Percentiles rank a stretch among this genome's conserved stretches.
Conservation (phyloP, 2,888 invertebrate genomes). For the Leptothorax acervorum region DNA sequence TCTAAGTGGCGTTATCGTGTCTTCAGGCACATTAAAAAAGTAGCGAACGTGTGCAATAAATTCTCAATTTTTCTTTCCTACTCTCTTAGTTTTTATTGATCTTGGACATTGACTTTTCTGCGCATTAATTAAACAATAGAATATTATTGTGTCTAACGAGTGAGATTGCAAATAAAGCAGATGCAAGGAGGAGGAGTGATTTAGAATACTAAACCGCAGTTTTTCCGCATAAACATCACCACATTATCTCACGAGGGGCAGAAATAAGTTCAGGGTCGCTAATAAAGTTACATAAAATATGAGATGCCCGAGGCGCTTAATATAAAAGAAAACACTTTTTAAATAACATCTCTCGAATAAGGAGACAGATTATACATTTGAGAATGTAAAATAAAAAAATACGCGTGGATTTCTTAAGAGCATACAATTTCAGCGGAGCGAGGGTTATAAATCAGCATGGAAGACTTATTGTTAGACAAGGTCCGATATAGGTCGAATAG, state of each 20-base stretch:
- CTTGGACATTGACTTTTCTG: background rate
- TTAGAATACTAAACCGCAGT: background rate
- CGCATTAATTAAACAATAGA: background rate
- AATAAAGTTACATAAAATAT: slow-evolving; percentile 9
- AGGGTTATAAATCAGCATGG: background rate
- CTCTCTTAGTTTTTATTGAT: background rate
- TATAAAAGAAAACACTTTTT: background rate
- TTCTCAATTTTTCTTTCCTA: background rate
- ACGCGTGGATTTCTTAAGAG: background rate
- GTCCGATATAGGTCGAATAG: background rate
- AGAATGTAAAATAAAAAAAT: background rate
- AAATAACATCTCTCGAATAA: background rate
- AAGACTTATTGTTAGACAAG: background rate
- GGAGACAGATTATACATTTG: background rate
- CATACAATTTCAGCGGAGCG: background rate
- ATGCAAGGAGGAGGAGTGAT: background rate
- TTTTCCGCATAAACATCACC: background rate
- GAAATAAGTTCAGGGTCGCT: slow-evolving; percentile 6
- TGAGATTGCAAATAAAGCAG: background rate
- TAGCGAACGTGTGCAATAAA: background rate
- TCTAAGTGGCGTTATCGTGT: background rate
- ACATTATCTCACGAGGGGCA: background rate
- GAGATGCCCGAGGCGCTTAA: background rate
- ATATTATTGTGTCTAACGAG: background rate
- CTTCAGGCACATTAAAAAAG: background rate